Evolutionary conservation across 2,797 vertebrate genomes (phyloP).

Genomic region (Hoplostethus mediterraneus): DNA sequence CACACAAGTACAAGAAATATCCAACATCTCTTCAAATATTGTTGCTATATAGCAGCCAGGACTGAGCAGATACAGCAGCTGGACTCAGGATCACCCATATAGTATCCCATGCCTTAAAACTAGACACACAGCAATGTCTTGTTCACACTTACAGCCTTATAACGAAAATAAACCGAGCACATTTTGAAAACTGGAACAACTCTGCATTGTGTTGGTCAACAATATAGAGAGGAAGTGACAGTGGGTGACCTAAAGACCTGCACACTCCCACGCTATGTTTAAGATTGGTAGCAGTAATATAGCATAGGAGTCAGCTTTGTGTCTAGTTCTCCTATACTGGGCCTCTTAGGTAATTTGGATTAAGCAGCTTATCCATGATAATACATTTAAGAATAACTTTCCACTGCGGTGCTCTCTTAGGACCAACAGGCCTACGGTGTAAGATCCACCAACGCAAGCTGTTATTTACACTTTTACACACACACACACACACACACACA

Average conservation of each 20-base stretch:
- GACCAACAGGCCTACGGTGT: constrained; percentile 49
- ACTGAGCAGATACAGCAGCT: not conserved
- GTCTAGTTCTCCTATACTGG: constrained; percentile 49
- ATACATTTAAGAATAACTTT: constrained; percentile 82
- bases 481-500: too few relatives aligned
- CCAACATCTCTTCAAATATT: not conserved
- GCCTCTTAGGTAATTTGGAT: constrained; percentile 78
- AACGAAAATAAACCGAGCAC: constrained; percentile 14
- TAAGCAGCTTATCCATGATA: constrained; percentile 83
- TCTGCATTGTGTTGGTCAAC: constrained; percentile 24
- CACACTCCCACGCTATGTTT: constrained; percentile 39
- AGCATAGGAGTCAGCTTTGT: constrained; percentile 45
- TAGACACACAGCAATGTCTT: not conserved
- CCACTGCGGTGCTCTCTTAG: constrained; percentile 64
- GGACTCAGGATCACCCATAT: not conserved
- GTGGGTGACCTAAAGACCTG: constrained; percentile 33
- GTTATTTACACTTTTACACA: too few relatives aligned
- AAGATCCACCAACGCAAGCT: constrained; percentile 30
- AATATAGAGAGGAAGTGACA: constrained; percentile 15
- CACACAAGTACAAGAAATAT: too few relatives aligned
- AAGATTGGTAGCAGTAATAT: constrained; percentile 51
- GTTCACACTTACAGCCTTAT: not conserved
- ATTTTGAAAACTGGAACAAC: constrained; percentile 17
- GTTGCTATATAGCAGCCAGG: not conserved
- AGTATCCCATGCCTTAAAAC: not conserved